These are phyloP conservation scores for Octonoba sinensis DNA, from an alignment of 2,888 invertebrate species.

Conservation along the genomic window DNA sequence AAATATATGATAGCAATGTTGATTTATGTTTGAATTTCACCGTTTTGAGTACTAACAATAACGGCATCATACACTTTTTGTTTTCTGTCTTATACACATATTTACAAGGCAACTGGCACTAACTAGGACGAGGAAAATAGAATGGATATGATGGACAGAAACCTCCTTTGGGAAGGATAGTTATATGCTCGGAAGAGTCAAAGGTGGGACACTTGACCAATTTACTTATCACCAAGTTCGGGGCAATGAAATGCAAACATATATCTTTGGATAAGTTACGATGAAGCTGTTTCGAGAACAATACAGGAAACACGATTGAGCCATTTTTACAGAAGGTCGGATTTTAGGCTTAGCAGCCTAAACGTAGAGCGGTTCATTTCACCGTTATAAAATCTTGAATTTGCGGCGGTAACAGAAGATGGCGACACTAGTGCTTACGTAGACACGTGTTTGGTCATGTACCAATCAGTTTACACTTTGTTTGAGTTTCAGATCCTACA, in stretches of 20 bases:
- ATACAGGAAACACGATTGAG: no score
- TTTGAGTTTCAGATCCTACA: no score
- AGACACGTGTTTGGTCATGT: no score
- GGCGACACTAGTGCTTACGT: no score
- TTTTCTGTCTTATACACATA: slow-evolving; percentile 57
- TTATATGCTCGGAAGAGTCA: slow-evolving; percentile 23
- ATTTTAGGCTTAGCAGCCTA: no score
- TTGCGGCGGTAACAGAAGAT: no score
- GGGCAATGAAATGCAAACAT: slow-evolving; percentile 36
- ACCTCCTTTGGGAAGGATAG: slow-evolving; percentile 13
- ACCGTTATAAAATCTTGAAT: no score
- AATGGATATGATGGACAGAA: slow-evolving; percentile 58
- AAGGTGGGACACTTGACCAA: slow-evolving; percentile 19
- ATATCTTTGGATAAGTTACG: slow-evolving; percentile 59
- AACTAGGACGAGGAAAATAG: slow-evolving; percentile 39
- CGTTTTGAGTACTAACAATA: slow-evolving; percentile 63
- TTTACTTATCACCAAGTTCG: slow-evolving; percentile 36
- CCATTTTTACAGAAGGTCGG: no score
- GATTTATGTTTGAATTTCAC: slow-evolving; percentile 58
- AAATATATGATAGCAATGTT: slow-evolving; percentile 65
- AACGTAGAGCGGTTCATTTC: no score
- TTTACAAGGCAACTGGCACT: slow-evolving; percentile 63
- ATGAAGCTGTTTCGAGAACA: slow-evolving; percentile 47
- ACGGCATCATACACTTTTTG: slow-evolving; percentile 51
- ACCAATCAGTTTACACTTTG: no score